These are phyloP conservation scores for Mola mola DNA, from an alignment of 2,113 vertebrate genomes.

Conservation along the genomic window DNA sequence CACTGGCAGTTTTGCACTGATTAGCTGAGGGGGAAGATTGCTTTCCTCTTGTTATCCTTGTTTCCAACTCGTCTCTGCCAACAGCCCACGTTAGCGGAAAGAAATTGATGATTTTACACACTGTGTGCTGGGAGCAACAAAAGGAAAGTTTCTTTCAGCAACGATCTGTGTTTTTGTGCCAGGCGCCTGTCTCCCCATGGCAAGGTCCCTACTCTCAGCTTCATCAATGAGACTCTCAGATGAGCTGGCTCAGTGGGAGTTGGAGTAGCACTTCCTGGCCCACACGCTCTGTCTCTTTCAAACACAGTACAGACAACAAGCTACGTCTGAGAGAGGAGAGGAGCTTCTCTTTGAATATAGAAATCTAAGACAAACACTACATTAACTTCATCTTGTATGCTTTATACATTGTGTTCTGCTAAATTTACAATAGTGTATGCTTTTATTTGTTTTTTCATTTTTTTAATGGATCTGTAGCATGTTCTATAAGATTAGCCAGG, in stretches of 20 bases:
- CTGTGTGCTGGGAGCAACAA: not conserved
- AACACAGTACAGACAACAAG: not conserved
- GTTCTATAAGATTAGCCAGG: no score
- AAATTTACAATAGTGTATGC: no score
- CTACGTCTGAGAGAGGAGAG: slow-evolving; percentile 4
- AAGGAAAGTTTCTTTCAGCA: slow-evolving; percentile 18
- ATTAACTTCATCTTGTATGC: no score
- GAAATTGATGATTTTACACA: slow-evolving; percentile 27
- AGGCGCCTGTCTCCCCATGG: slow-evolving; percentile 5
- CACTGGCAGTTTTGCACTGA: not conserved
- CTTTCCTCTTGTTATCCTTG: not conserved
- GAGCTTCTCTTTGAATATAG: slow-evolving; percentile 8
- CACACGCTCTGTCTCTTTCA: not conserved
- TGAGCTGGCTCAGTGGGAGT: slow-evolving; percentile 28
- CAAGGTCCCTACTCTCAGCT: slow-evolving; percentile 21
- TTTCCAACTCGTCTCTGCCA: slow-evolving; percentile 9
- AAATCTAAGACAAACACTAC: not conserved
- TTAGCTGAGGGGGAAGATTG: slow-evolving; percentile 1
- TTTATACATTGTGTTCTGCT: no score
- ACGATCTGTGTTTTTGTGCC: slow-evolving; percentile 28
- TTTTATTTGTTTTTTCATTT: no score
- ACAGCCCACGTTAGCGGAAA: slow-evolving; percentile 27
- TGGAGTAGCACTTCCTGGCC: slow-evolving; percentile 33
- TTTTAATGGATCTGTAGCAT: no score
- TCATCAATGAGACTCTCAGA: slow-evolving; percentile 1